A percentile compares a stretch with the other conserved stretches of the same genome.
phyloP scores from a whole-genome alignment of 2,888 invertebrate genomes.

The Dasypolia templi region DNA sequence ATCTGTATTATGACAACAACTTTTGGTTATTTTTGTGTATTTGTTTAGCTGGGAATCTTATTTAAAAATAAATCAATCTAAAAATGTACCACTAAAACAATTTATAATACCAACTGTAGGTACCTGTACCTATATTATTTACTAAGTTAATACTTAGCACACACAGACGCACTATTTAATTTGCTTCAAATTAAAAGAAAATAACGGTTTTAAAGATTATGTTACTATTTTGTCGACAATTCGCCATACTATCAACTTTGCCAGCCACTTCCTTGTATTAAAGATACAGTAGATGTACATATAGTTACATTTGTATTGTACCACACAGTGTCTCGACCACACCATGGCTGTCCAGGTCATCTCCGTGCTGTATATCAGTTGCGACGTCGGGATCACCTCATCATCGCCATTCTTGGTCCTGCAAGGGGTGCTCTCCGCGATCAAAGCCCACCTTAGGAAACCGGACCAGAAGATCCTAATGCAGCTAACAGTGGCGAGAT shows the following conservation, averaged over 20 bases:
- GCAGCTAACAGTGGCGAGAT: slow-evolving; percentile 76
- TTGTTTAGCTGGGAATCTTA: too few relatives aligned
- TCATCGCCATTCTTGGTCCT: slow-evolving; percentile 70
- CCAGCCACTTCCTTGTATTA: slow-evolving; percentile 2
- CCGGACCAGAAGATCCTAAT: slow-evolving; percentile 77
- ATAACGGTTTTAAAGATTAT: neutral
- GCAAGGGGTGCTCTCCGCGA: slow-evolving; percentile 70
- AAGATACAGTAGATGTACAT: neutral
- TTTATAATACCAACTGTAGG: neutral
- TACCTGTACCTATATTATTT: too few relatives aligned
- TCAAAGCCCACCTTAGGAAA: slow-evolving; percentile 73
- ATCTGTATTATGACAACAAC: too few relatives aligned
- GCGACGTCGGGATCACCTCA: slow-evolving; percentile 72
- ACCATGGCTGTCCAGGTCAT: slow-evolving; percentile 23
- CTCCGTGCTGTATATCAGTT: slow-evolving; percentile 44
- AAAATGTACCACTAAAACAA: neutral
- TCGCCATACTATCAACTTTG: neutral
- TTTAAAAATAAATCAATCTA: too few relatives aligned
- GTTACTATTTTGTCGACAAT: neutral
- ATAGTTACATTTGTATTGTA: neutral
- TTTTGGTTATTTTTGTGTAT: too few relatives aligned
- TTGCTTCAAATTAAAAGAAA: neutral
- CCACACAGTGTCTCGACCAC: neutral
- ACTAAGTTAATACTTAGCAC: too few relatives aligned
- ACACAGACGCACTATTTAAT: neutral